A percentile compares a stretch with the other conserved stretches of the same genome.
Conservation (phyloP, 2,797 vertebrate species). For the Manis crassicaudata region DNA sequence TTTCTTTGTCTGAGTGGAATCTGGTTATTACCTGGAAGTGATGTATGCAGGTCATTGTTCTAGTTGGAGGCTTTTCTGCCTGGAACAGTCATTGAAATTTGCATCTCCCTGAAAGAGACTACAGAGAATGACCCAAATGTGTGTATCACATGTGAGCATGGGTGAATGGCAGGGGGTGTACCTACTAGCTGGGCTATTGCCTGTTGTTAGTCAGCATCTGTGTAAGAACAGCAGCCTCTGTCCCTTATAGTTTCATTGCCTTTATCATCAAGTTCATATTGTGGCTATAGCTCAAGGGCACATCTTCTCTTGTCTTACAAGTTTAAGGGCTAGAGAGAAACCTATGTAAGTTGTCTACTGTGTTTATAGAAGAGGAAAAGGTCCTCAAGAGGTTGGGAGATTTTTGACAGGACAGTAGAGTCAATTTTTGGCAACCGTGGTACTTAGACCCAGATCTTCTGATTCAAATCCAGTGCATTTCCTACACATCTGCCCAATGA, state of each 20-base stretch:
- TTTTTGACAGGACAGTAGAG: neutral
- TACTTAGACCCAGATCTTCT: neutral
- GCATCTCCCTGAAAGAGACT: neutral
- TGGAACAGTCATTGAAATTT: constrained; percentile 20
- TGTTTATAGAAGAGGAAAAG: constrained; percentile 25
- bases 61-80: constrained; percentile 52
- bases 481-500: neutral
- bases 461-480: neutral
- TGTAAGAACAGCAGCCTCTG: neutral
- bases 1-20: constrained; percentile 67
- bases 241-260: neutral
- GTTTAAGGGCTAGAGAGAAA: constrained; percentile 5
- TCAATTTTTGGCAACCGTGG: constrained; percentile 12
- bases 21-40: constrained; percentile 72
- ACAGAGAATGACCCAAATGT: neutral
- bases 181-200: neutral
- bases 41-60: constrained; percentile 35
- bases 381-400: neutral
- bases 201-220: neutral
- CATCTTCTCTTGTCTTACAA: constrained; percentile 1
- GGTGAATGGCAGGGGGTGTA: neutral
- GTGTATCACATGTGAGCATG: neutral
- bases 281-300: constrained; percentile 21
- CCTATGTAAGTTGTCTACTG: neutral
- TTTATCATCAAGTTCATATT: constrained; percentile 29